Percentiles rank a stretch among this genome's conserved stretches.
phyloP scores from a whole-genome alignment of 2,797 vertebrate genomes.

The Peromyscus melanophrys region DNA sequence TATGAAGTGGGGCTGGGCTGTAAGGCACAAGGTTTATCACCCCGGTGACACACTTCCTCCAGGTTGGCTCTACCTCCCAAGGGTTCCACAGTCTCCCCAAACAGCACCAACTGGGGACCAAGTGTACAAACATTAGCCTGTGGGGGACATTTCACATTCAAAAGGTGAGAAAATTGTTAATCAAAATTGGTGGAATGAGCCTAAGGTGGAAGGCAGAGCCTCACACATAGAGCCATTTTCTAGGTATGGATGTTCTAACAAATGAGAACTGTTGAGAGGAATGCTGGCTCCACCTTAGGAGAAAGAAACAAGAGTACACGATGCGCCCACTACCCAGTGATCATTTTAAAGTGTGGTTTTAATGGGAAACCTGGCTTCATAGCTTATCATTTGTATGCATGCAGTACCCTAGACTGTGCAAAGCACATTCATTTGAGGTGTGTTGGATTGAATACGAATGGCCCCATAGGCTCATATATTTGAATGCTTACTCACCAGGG shows the following conservation, averaged over 20 bases:
- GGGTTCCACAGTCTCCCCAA: too few relatives aligned
- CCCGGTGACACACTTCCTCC: not conserved
- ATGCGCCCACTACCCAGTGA: not conserved
- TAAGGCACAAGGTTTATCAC: too few relatives aligned
- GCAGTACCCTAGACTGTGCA: not conserved
- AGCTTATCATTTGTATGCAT: not conserved
- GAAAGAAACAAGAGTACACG: not conserved
- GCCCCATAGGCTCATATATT: not conserved
- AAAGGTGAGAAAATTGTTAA: not conserved
- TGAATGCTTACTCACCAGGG: not conserved
- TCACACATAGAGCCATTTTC: not conserved
- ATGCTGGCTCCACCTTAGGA: not conserved
- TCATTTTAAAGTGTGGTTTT: not conserved
- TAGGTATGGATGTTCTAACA: not conserved
- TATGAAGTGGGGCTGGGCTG: too few relatives aligned
- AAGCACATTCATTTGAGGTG: not conserved
- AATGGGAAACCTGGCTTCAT: not conserved
- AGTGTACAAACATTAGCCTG: not conserved
- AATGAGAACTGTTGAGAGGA: not conserved
- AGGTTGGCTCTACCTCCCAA: not conserved
- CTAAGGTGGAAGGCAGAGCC: not conserved
- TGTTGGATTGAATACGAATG: not conserved
- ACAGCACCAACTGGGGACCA: too few relatives aligned
- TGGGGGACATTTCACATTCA: not conserved
- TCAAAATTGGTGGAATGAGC: not conserved